Base-by-base conservation (phyloP, 92 coral and sea anemone species). In the Metridium senile region DNA sequence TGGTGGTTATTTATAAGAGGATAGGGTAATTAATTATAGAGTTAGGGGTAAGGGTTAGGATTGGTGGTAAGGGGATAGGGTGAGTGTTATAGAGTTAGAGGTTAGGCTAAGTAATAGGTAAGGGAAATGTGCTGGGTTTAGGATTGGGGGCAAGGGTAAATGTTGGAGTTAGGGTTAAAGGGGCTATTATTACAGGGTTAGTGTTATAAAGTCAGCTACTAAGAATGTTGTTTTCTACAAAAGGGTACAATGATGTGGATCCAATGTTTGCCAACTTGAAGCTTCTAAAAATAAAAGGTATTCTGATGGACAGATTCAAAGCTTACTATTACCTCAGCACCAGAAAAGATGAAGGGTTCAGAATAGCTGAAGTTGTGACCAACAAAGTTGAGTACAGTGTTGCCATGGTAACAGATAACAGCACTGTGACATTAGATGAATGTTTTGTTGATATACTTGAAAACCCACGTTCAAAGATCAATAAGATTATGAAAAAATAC, bases 281-380 rank as follows among this genome's bases (percentile, higher is more conserved):
- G 69, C 62, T 81, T 0, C 92, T 75, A 21, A 29, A 29, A 53
- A 66, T 75, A 1, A 83, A 87, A 19, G 95, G 91, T 9, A 82
- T 86, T 2, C 61, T 87, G 58, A 31, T 84, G 82, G 95, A 90
- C 85, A 84, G 90, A 46, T 80, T 87, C 29, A 86, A 74, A 57
- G 95, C 91, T 7, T 87, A 87, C 32, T 87, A 90, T 39, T 84
- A 87, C 77, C 72, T 87, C n/a, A 67, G 81, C 45, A 79, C 56
- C 54, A 39, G 74, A 33, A 54, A 70, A n/a, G 80, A 72, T 34
- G 86, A 83, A 8, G 67, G 53, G 23, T 58, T 87, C 26, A 72
- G 95, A 30, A 91, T 90, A 11, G 85, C 89, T 21, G 80, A 70
- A 47, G 82, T 67, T 31, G 17, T 70, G 1, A 80, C 68, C 28